Conservation (phyloP, 2,888 invertebrate genomes). For the Eurytoma adleriae region DNA sequence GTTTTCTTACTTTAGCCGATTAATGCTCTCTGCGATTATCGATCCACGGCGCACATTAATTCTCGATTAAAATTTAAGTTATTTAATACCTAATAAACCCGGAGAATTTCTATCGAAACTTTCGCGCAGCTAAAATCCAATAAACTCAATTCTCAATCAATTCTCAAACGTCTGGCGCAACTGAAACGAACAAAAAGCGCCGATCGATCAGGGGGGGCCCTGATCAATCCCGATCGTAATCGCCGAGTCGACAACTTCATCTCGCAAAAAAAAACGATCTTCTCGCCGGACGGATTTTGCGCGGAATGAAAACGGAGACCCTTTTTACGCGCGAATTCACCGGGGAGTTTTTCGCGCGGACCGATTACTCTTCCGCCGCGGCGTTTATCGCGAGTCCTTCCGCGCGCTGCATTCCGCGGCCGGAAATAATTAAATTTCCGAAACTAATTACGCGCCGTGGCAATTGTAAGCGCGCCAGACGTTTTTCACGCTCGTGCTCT, state of each 20-base stretch:
- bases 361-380: constrained; percentile 38
- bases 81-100: too few relatives aligned
- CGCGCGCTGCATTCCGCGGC: constrained; percentile 53
- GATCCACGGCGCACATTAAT: too few relatives aligned
- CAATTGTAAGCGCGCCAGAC: constrained; percentile 69
- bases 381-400: constrained; percentile 66
- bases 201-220: not conserved
- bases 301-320: not conserved
- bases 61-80: too few relatives aligned
- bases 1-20: too few relatives aligned
- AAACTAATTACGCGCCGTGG: constrained; percentile 73
- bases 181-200: not conserved
- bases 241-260: not conserved
- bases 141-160: not conserved
- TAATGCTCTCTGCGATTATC: too few relatives aligned
- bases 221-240: constrained; percentile 22
- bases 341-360: not conserved
- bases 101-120: too few relatives aligned
- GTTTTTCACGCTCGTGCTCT: constrained; percentile 29
- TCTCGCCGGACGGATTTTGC: not conserved
- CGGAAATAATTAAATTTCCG: constrained; percentile 74
- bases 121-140: too few relatives aligned
- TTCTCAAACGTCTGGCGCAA: not conserved
- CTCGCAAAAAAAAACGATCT: not conserved
- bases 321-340: not conserved